Evolutionary conservation across 2,113 vertebrate species (phyloP).

Genomic region (Cichladusa arquata): DNA sequence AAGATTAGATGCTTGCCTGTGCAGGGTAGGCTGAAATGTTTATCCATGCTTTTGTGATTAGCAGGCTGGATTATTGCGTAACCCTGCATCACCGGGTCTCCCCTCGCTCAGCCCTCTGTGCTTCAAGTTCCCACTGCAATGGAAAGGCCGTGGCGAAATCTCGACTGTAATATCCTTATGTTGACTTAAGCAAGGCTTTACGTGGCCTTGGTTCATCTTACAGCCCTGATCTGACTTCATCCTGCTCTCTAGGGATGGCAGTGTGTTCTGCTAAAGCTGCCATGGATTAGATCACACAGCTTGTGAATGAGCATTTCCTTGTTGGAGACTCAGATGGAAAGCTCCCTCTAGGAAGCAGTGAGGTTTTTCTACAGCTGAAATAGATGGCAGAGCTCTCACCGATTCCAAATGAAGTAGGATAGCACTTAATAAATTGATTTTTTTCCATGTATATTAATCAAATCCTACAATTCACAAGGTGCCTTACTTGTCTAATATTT

Average conservation of each 20-base stretch:
- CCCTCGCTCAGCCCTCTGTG: constrained; percentile 38
- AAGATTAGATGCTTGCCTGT: constrained; percentile 36
- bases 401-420: neutral
- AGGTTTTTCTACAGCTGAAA: neutral
- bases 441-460: neutral
- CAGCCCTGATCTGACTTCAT: constrained; percentile 59
- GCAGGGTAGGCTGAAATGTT: constrained; percentile 46
- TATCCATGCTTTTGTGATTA: constrained; percentile 70
- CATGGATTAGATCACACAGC: constrained; percentile 29
- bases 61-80: constrained; percentile 62
- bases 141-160: constrained; percentile 24
- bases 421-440: neutral
- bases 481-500: neutral
- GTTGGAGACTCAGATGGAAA: constrained; percentile 21
- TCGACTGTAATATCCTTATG: constrained; percentile 66
- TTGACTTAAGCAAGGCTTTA: constrained; percentile 64
- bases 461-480: neutral
- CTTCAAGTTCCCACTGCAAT: constrained; percentile 11
- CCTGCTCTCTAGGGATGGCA: constrained; percentile 29
- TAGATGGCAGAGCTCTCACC: neutral
- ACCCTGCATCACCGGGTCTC: constrained; percentile 13
- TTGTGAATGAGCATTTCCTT: constrained; percentile 11
- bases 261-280: constrained; percentile 50
- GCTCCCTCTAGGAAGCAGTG: constrained; percentile 7
- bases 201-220: constrained; percentile 36